Conservation (phyloP, 2,888 invertebrate species). For the Epinotia demarniana region DNA sequence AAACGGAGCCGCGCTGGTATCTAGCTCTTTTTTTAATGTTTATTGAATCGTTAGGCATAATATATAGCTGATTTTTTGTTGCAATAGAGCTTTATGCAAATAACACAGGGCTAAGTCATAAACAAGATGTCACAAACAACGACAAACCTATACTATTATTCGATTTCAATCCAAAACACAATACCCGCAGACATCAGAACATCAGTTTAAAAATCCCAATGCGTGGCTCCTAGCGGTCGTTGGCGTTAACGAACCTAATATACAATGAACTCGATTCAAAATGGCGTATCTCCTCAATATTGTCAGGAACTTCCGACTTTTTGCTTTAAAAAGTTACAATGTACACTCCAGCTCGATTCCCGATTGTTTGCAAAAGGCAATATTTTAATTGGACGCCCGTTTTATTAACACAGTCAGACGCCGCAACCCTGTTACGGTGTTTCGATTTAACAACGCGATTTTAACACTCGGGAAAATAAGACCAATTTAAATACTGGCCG, state of each 20-base stretch:
- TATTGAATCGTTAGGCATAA: too few relatives aligned
- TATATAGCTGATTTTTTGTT: too few relatives aligned
- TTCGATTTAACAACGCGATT: constrained; percentile 45
- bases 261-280: constrained; percentile 8
- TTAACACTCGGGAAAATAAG: constrained; percentile 37
- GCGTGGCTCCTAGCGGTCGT: constrained; percentile 40
- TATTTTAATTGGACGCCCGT: constrained; percentile 63
- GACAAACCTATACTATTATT: background rate
- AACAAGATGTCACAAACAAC: background rate
- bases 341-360: constrained; percentile 43
- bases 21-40: too few relatives aligned
- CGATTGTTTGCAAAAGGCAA: constrained; percentile 63
- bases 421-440: constrained; percentile 50
- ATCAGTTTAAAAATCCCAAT: constrained; percentile 24
- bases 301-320: background rate
- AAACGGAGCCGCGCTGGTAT: too few relatives aligned
- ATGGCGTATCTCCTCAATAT: background rate
- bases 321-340: background rate
- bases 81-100: background rate
- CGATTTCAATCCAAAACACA: constrained; percentile 15
- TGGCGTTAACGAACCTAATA: constrained; percentile 62
- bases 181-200: constrained; percentile 26
- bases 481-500: constrained; percentile 34
- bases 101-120: background rate
- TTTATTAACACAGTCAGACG: constrained; percentile 54